Percentiles rank a stretch among this genome's conserved stretches.
Conservation (phyloP, 2,797 vertebrate species). For the Bradypodion ventrale region DNA sequence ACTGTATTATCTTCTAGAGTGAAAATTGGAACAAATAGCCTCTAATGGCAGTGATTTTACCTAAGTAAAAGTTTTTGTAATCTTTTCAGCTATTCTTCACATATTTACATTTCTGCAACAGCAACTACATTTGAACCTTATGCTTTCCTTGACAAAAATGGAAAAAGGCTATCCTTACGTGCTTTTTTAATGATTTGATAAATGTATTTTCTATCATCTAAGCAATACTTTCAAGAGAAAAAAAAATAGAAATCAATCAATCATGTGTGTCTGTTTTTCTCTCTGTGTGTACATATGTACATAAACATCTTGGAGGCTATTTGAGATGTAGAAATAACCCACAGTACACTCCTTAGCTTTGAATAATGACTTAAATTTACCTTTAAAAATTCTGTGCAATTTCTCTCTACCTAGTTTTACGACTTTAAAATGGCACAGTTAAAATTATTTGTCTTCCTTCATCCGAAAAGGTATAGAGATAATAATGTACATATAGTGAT, state of each 20-base stretch:
- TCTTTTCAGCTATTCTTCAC: slow-evolving; percentile 61
- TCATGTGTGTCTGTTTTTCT: no score
- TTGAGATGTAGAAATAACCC: slow-evolving; percentile 53
- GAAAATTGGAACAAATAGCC: slow-evolving; percentile 66
- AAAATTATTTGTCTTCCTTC: slow-evolving; percentile 19
- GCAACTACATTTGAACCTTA: slow-evolving; percentile 65
- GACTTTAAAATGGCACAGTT: not conserved
- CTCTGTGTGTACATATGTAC: no score
- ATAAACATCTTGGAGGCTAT: slow-evolving; percentile 43
- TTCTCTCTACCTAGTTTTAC: slow-evolving; percentile 22
- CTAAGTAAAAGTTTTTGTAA: slow-evolving; percentile 56
- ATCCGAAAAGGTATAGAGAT: slow-evolving; percentile 32
- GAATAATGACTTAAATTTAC: slow-evolving; percentile 49
- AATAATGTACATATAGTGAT: slow-evolving; percentile 26
- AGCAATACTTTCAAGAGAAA: slow-evolving; percentile 49
- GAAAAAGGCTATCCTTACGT: slow-evolving; percentile 63
- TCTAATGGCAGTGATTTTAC: slow-evolving; percentile 49
- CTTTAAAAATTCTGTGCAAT: slow-evolving; percentile 13
- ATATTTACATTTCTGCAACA: slow-evolving; percentile 64
- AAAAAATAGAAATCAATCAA: slow-evolving; percentile 37
- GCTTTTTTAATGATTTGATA: slow-evolving; percentile 54
- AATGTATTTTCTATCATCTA: slow-evolving; percentile 53
- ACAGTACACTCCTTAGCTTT: slow-evolving; percentile 29
- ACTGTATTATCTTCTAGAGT: slow-evolving; percentile 44
- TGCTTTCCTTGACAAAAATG: slow-evolving; percentile 54